A percentile compares a stretch with the other conserved stretches of the same genome.
These are phyloP conservation scores for Corticium candelabrum DNA, from an alignment of 37 sponge, comb jelly and placozoan species.

Conservation along the genomic window DNA sequence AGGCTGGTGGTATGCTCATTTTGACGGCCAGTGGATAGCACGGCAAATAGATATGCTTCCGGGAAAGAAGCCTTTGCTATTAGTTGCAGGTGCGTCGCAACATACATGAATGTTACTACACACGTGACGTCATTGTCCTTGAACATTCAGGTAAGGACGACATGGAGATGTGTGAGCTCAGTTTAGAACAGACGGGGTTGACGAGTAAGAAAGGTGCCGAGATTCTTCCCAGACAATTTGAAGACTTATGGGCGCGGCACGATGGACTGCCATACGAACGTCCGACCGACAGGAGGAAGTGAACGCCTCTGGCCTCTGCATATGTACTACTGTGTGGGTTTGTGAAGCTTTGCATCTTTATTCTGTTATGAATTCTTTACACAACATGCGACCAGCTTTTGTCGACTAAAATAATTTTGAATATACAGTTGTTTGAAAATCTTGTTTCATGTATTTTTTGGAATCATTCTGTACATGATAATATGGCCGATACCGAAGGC, in stretches of 20 bases:
- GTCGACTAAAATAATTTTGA: too few species aligned
- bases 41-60: conserved; percentile 92
- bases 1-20: conserved; percentile 99
- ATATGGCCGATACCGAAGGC: too few species aligned
- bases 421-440: too few species aligned
- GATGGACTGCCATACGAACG: conserved; percentile 60
- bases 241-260: conserved; percentile 63
- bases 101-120: background rate
- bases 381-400: too few species aligned
- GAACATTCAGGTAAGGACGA: conserved; percentile 67
- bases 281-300: conserved; percentile 15
- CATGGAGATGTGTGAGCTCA: conserved; percentile 95
- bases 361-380: too few species aligned
- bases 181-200: conserved; percentile 86
- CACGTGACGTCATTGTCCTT: background rate
- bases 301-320: background rate
- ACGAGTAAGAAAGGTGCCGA: conserved; percentile 83
- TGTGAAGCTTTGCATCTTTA: too few species aligned
- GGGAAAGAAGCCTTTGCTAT: conserved; percentile 55
- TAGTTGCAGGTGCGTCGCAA: conserved; percentile 46
- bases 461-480: too few species aligned
- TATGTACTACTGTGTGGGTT: too few species aligned
- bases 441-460: too few species aligned
- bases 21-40: conserved; percentile 93
- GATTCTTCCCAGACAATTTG: conserved; percentile 78